Evolutionary conservation across 2,888 invertebrate genomes (phyloP), one percentile per base, ranked within the genome.

Genomic region (Rhagonycha lutea): DNA sequence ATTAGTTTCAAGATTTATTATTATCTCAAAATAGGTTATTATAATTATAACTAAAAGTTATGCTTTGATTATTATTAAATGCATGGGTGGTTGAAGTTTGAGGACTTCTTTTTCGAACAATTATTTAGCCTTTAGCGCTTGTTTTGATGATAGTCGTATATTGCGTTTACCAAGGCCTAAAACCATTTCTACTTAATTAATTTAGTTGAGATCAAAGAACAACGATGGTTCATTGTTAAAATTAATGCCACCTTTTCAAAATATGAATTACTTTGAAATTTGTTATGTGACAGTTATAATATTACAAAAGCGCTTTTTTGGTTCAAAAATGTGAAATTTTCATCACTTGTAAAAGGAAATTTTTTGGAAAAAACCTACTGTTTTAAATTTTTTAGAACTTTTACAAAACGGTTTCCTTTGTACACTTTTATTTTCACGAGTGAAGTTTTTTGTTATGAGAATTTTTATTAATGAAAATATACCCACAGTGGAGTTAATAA

Each of bases 121-220:
- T 63, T 62, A 69, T 63, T 62, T 69, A 10, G 69, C 69, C 47
- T 32, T 47, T 14, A 63, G 73, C 69, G 69, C 24, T 62, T 69
- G 32, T 73, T 68, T 73, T 68, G 73, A 63, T 69, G 73, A 73
- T 63, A 69, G 62, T 68, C 68, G 61, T 72, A 68, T 72, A 68
- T 63, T 63, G 68, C 63, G 73, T 73, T 73, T 73, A 60, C 69
- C 62, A 68, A 69, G 26, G 73, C 69, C 7, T 62, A 69, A 63
- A 14, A 29, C 69, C 26, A 61, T 68, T 72, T 60, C 72, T 68
- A 14, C 68, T 68, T 69, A 73, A 73, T 73, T 69, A 73, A 69
- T 73, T 73, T 69, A 68, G 32, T 29, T 62, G 63, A 62, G 68
- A 69, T 73, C 69, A 73, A 69, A 73, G 69, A 67, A 61, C 61